These are phyloP conservation scores for Pycnomerus fuliginosus DNA, from an alignment of 2,888 invertebrate genomes.

Conservation along the genomic window DNA sequence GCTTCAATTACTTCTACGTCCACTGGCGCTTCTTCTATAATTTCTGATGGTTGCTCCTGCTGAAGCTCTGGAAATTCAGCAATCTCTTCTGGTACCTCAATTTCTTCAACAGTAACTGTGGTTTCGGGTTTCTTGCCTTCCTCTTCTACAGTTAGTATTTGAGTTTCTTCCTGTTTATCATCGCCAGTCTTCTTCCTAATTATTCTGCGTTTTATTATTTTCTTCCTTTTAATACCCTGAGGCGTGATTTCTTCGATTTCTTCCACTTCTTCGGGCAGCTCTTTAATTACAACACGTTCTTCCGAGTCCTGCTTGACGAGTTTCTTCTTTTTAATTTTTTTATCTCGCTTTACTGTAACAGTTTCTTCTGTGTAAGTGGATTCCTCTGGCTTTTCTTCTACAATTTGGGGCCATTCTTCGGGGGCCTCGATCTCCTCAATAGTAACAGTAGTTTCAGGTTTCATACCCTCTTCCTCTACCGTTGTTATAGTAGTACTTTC, in stretches of 20 bases:
- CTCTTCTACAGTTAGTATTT: conserved; percentile 55
- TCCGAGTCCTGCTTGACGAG: conserved; percentile 27
- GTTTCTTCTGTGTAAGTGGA: conserved; percentile 46
- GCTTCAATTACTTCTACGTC: conserved; percentile 31
- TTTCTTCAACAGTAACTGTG: conserved; percentile 49
- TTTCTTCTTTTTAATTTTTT: conserved; percentile 39
- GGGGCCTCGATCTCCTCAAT: conserved; percentile 25
- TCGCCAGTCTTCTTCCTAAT: conserved; percentile 45
- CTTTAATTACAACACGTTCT: conserved; percentile 29
- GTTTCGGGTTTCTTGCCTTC: conserved; percentile 52
- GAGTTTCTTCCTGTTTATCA: conserved; percentile 43
- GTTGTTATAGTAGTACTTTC: conserved; percentile 53
- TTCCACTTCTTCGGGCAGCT: conserved; percentile 37
- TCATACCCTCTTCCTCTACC: conserved; percentile 51
- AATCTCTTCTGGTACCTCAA: conserved; percentile 40
- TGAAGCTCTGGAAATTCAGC: conserved; percentile 8
- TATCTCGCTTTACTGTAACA: conserved; percentile 50
- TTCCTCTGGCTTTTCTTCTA: conserved; percentile 28
- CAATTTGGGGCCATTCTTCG: conserved; percentile 25
- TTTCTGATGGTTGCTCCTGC: conserved; percentile 19
- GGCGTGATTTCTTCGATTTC: conserved; percentile 24
- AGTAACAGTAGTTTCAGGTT: conserved; percentile 48
- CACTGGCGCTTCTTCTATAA: conserved; percentile 37
- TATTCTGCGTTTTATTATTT: conserved; percentile 42
- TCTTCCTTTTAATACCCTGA: conserved; percentile 38